These are phyloP conservation scores for Rhinogobio ventralis DNA, from an alignment of 2,797 vertebrate species.

Conservation along the genomic window DNA sequence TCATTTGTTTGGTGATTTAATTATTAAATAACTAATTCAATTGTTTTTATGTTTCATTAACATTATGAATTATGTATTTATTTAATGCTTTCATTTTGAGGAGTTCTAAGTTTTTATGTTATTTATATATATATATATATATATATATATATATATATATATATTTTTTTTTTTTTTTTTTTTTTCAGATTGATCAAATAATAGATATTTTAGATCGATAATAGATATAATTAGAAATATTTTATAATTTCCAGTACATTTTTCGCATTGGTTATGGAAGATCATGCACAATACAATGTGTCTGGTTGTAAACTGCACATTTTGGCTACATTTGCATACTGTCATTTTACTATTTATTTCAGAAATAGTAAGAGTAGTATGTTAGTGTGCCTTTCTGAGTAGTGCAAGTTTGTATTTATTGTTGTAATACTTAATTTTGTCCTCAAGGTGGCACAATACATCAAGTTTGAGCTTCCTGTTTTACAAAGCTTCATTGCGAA, in stretches of 20 bases:
- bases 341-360: too few relatives aligned
- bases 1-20: not conserved
- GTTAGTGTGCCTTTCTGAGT: not conserved
- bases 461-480: slow-evolving; percentile 89
- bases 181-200: not conserved
- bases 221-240: not conserved
- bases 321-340: not conserved
- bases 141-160: too few relatives aligned
- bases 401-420: not conserved
- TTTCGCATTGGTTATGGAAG: not conserved
- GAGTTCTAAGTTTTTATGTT: not conserved
- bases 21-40: not conserved
- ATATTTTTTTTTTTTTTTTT: too few relatives aligned
- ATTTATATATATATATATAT: not conserved
- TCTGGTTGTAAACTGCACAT: not conserved
- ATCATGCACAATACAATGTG: not conserved
- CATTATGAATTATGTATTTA: not conserved
- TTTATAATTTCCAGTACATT: not conserved
- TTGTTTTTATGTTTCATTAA: not conserved
- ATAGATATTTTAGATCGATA: not conserved
- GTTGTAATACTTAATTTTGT: not conserved
- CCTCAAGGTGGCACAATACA: slow-evolving; percentile 86
- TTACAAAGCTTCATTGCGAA: slow-evolving; percentile 87
- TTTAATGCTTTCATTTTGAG: not conserved
- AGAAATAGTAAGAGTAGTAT: not conserved